Percentiles rank a stretch among this genome's conserved stretches.
Conservation (phyloP, 2,888 invertebrate species). For the Busseola fusca region DNA sequence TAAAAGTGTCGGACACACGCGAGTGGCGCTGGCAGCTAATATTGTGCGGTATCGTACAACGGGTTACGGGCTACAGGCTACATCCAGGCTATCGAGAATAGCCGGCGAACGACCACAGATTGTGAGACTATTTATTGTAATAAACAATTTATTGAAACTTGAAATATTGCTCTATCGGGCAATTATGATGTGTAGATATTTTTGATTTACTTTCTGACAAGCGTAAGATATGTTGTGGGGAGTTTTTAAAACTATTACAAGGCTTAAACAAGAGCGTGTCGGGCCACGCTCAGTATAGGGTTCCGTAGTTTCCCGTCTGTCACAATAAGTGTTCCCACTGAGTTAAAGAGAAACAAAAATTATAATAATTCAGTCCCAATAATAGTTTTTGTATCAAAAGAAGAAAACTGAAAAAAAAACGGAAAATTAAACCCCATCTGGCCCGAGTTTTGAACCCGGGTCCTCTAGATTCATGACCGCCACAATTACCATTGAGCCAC, state of each 20-base stretch:
- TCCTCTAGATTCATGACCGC: too few species aligned
- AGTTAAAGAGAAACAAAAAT: too few species aligned
- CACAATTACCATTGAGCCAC: too few species aligned
- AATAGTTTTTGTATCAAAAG: too few species aligned
- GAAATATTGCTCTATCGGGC: not conserved
- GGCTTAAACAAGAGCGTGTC: too few species aligned
- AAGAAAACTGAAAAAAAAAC: too few species aligned
- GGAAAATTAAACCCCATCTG: too few species aligned
- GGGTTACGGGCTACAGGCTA: conserved; percentile 10
- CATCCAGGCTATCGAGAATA: conserved; percentile 23
- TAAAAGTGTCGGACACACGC: conserved; percentile 67
- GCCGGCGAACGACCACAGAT: conserved; percentile 11
- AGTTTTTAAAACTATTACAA: not conserved
- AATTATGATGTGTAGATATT: not conserved
- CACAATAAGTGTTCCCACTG: too few species aligned
- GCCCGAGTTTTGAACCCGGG: too few species aligned
- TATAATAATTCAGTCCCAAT: too few species aligned
- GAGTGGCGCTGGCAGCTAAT: conserved; percentile 66
- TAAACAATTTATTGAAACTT: conserved; percentile 1
- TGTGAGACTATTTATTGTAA: conserved; percentile 34
- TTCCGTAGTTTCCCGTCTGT: too few species aligned
- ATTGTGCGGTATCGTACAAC: conserved; percentile 50
- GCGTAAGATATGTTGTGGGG: not conserved
- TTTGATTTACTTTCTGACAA: not conserved
- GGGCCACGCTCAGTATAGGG: too few species aligned